A percentile compares a stretch with the other conserved stretches of the same genome.
Evolutionary conservation across 2,113 vertebrate species (phyloP).

Genomic region (Oriolus oriolus): DNA sequence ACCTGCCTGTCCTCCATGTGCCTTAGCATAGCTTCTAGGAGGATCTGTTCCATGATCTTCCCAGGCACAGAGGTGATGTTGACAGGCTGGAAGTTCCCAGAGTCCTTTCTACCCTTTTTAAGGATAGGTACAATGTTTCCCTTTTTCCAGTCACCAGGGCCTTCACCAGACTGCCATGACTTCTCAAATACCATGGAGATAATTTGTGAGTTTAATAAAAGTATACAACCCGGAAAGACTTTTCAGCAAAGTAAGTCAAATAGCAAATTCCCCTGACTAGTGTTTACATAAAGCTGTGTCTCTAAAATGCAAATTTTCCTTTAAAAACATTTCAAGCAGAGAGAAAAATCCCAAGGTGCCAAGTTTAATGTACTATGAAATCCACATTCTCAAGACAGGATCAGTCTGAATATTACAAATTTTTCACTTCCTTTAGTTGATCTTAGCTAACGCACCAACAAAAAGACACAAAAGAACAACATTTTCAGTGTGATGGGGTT

Average conservation of each 20-base stretch:
- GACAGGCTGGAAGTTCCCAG: neutral
- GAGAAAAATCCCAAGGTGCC: neutral
- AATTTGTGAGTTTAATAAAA: neutral
- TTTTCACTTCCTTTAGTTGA: neutral
- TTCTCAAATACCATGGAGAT: neutral
- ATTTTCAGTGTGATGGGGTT: neutral
- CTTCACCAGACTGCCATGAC: neutral
- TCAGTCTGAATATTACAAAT: neutral
- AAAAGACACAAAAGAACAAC: neutral
- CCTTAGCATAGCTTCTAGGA: neutral
- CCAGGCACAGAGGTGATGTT: neutral
- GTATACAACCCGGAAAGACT: neutral
- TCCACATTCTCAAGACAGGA: neutral
- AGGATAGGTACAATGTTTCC: neutral
- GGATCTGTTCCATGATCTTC: neutral
- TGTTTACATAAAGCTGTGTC: neutral
- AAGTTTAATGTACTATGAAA: constrained; percentile 49
- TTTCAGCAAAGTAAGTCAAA: neutral
- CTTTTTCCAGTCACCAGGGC: neutral
- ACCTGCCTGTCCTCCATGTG: too few relatives aligned
- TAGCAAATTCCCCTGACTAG: neutral
- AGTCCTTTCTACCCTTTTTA: neutral
- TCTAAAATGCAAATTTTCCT: constrained; percentile 4
- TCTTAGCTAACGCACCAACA: neutral
- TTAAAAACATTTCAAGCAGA: constrained; percentile 23